phyloP scores from a whole-genome alignment of 2,113 vertebrate genomes.

The Phalacrocorax carbo region DNA sequence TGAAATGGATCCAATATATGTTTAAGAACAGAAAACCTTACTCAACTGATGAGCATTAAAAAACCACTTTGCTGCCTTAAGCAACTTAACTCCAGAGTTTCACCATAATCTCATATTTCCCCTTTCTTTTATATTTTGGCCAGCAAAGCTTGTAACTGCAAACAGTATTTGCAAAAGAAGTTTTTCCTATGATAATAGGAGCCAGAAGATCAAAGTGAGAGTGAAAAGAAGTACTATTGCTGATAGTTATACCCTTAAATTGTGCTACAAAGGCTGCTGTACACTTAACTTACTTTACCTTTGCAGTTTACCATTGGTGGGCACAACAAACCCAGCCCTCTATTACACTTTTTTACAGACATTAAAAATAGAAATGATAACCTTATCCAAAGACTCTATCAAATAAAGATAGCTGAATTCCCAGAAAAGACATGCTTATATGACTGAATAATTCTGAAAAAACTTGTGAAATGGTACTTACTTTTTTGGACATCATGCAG shows the following conservation, averaged over 20 bases:
- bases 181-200: background rate
- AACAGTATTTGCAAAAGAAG: background rate
- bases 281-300: background rate
- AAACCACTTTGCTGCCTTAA: background rate
- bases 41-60: background rate
- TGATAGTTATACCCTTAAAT: background rate
- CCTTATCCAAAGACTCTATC: background rate
- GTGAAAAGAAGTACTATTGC: background rate
- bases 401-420: background rate
- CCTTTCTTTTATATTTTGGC: background rate
- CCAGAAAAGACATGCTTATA: background rate
- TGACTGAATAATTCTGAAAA: background rate
- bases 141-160: background rate
- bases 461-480: background rate
- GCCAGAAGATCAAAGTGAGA: background rate
- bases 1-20: background rate
- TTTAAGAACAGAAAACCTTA: background rate
- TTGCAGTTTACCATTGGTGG: background rate
- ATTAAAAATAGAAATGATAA: background rate
- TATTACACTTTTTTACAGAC: background rate
- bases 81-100: background rate
- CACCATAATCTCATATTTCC: background rate
- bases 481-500: background rate
- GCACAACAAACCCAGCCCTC: background rate
- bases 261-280: background rate